Base-by-base conservation (phyloP, 2,113 vertebrate species). In the Archilochus colubris region DNA sequence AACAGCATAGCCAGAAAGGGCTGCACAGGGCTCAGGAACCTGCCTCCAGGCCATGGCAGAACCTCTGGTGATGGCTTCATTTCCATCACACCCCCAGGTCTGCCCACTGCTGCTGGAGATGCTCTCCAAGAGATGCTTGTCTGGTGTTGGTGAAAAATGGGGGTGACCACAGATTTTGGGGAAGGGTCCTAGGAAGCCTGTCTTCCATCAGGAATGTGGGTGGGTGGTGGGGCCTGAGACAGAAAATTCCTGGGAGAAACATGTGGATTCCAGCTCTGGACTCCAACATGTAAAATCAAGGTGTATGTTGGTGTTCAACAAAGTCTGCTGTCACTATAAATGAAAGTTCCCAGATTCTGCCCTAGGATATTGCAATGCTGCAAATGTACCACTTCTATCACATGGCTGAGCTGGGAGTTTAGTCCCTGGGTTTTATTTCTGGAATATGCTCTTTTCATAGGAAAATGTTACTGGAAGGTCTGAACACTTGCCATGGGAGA, bases 1-100 rank as follows among this genome's bases (percentile, higher is more conserved):
- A 74, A 63, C 50, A 25, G 46, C 0, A 0, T 7, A 14, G 48
- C 10, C 48, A 46, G 79, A 61, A 66, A 80, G 7, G 43, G 61
- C 50, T 64, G 40, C 21, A 6, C 5, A 0, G 14, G 1, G 0
- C 17, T 31, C 2, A 48, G 48, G 73, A 80, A 22, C 17, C 14
- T 17, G 21, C 24, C 54, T 5, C 9, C 3, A 2, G 59, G 63
- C 11, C 86, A 67, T 0, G 9, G 73, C 23, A 66, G 54, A 78
- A 17, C 48, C 43, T 62, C 72, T 38, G 13, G 19, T 0, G 2
- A 4, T 9, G 51, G 68, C 43, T 62, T 21, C 0, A 0, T 30
- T 58, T 8, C 64, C 59, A 58, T 57, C 30, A 4, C 36, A 1
- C 25, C 11, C 36, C n/a, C 50, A 22, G 59, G 6, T 40, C 4